Evolutionary conservation across 2,113 vertebrate species (phyloP), one percentile per base, ranked within the genome.

Genomic region (Callipepla californica): DNA sequence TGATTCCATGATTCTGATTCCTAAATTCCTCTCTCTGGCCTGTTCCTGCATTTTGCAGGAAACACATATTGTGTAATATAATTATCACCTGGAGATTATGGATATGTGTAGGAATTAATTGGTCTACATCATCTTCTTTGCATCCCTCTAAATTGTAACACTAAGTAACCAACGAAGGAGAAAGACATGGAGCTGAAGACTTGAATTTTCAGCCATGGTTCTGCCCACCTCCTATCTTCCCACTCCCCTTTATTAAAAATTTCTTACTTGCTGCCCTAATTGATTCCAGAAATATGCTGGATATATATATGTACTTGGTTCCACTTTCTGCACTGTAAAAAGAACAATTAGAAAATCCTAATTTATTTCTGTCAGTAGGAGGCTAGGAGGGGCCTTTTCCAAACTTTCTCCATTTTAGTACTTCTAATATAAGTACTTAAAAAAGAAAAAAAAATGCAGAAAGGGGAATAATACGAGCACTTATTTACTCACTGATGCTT

Each of bases 181-280:
- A n/a, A 50, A 48, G 4, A 11, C 17, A 58, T 2, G 21, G 22
- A 74, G 9, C 22, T 2, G 0, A 11, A 26, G 26, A 59, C 4
- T 48, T 68, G n/a, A 72, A 48, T 12, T 53, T 53, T 42, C 14
- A 14, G 4, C 45, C 25, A 9, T 11, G 34, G 7, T 13, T 45
- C 2, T 36, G 28, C 32, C 3, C 3, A 8, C 3, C 28, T 26
- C 23, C 61, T 40, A 4, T 7, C 36, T 9, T 7, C 22, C 22
- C 34, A 25, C 3, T 23, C 6, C 3, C 7, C 1, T 16, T 13
- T 13, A 13, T 45, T 32, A 40, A 40, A 40, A 18, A 59, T 23
- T 28, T 58, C 26, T 15, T 7, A 10, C 19, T 47, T 75, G 23
- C 18, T 16, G 34, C 20, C 65, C 11, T 7, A 42, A 15, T 67